Evolutionary conservation across 2,113 vertebrate genomes (phyloP), one percentile per base, ranked within the genome.

Genomic region (Eupsittula cactorum): DNA sequence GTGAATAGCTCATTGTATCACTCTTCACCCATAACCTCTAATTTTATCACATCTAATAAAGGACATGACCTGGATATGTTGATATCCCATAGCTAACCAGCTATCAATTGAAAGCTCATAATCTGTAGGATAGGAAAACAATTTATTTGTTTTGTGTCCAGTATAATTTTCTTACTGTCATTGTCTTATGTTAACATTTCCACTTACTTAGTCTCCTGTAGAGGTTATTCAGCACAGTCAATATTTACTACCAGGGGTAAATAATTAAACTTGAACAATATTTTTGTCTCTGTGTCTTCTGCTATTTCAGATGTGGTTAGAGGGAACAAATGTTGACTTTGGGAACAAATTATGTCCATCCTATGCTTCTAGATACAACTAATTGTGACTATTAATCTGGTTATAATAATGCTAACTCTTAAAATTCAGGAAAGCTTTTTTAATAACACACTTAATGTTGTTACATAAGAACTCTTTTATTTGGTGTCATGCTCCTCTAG

Each of bases 141-240:
- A 64, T 84, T 78, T 37, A 39, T 90, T 71, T 91, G 73, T 15
- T 74, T 75, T 90, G 39, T 64, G 74, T 76, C 69, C 47, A 37
- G 8, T 52, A 16, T 17, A 35, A 41, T 79, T 75, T 79, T 73
- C 12, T 2, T 75, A 64, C 53, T 71, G n/a, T 69, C 39, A 2
- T 21, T 80, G n/a, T 33, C 23, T 94, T 41, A 6, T 25, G 16
- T 69, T 91, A 64, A 67, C 6, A 0, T 71, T 78, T 91, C 16
- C 24, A 57, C 25, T 62, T 11, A 2, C 39, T 27, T 25, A 25
- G 24, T 27, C 44, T 15, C 0, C 13, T 4, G 4, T 5, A 8
- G 20, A 50, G 16, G 41, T 70, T 89, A 14, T 76, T 79, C n/a
- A 8, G 1, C 28, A 33, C 16, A 29, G 46, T 8, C 35, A 44